These are phyloP conservation scores for Papilio xuthus DNA, from an alignment of 1,140 invertebrate species.

Conservation along the genomic window DNA sequence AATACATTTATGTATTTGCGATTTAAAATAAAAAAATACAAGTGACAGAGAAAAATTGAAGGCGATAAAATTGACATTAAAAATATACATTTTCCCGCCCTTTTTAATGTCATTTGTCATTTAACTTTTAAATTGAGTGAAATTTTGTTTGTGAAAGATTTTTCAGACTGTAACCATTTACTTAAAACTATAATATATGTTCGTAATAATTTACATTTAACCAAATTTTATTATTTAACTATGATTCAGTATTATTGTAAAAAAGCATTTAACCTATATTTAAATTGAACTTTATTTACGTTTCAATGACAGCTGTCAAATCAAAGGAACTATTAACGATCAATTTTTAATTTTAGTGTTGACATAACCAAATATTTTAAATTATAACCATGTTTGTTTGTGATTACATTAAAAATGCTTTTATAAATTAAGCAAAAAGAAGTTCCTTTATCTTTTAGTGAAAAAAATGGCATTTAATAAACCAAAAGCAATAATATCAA, in stretches of 20 bases:
- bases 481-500: neutral
- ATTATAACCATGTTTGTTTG: neutral
- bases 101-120: neutral
- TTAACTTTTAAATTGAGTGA: neutral
- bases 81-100: neutral
- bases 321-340: neutral
- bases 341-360: neutral
- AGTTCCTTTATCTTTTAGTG: neutral
- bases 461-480: slow-evolving; percentile 23
- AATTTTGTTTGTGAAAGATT: neutral
- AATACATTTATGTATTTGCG: neutral
- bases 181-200: neutral
- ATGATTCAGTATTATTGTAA: slow-evolving; percentile 8
- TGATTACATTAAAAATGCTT: neutral
- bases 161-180: neutral
- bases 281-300: neutral
- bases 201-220: neutral
- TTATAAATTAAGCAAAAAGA: neutral
- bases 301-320: slow-evolving; percentile 3
- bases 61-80: neutral
- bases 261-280: neutral
- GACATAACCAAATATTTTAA: neutral
- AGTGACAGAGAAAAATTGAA: neutral
- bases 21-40: neutral
- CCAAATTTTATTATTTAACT: neutral